Conservation (phyloP, 1,140 invertebrate genomes). For the Telenomus remus region DNA sequence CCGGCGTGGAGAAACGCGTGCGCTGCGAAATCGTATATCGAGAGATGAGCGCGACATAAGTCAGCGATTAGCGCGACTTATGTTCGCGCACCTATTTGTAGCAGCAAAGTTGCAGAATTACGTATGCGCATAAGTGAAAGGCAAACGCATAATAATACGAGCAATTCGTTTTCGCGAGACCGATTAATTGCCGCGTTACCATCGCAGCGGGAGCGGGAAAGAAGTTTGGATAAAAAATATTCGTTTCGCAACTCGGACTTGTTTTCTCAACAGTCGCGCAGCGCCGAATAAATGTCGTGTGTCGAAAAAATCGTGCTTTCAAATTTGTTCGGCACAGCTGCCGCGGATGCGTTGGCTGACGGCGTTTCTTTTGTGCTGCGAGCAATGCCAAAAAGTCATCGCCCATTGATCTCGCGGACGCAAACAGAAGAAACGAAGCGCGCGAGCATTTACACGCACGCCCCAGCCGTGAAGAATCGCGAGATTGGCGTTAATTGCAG, state of each 20-base stretch:
- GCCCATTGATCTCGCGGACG: no score
- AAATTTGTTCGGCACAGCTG: slow-evolving; percentile 35
- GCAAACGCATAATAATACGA: slow-evolving; percentile 1
- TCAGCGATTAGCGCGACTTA: slow-evolving; percentile 43
- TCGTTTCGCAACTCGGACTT: slow-evolving; percentile 1
- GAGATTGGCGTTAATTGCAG: slow-evolving; percentile 50
- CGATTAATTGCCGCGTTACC: slow-evolving; percentile 36
- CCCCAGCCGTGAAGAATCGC: slow-evolving; percentile 33
- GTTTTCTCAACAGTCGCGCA: not conserved
- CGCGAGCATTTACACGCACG: slow-evolving; percentile 16
- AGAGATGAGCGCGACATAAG: slow-evolving; percentile 40
- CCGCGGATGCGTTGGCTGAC: slow-evolving; percentile 10
- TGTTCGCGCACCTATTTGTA: slow-evolving; percentile 17
- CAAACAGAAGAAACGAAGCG: slow-evolving; percentile 13
- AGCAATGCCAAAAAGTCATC: no score
- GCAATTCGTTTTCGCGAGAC: not conserved
- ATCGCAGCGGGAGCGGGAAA: slow-evolving; percentile 13
- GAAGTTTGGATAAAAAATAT: slow-evolving; percentile 14
- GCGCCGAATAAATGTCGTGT: slow-evolving; percentile 25
- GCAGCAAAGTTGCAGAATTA: slow-evolving; percentile 8
- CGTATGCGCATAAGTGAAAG: slow-evolving; percentile 28
- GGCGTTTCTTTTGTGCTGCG: no score
- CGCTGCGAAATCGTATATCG: slow-evolving; percentile 39
- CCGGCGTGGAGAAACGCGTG: slow-evolving; percentile 37
- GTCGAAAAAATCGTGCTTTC: slow-evolving; percentile 12